Conservation (phyloP, 2,888 invertebrate species). For the Eumacrocentrus americanus region DNA sequence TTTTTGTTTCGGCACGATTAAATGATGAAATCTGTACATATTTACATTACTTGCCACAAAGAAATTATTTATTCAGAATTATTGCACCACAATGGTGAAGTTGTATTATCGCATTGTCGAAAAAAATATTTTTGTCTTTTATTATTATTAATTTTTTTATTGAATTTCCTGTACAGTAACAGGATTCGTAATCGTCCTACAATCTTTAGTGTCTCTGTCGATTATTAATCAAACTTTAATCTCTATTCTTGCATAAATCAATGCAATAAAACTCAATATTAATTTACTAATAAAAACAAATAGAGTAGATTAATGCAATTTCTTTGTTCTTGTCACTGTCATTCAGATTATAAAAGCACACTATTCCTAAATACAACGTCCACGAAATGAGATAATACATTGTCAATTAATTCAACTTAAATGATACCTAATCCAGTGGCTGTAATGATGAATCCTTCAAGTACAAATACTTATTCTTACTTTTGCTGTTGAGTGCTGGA, state of each 20-base stretch:
- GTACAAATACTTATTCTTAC: slow-evolving; percentile 24
- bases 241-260: not conserved
- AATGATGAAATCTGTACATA: slow-evolving; percentile 38
- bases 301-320: not conserved
- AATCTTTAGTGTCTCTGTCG: not conserved
- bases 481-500: slow-evolving; percentile 42
- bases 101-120: not conserved
- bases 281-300: not conserved
- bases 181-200: no score
- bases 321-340: slow-evolving; percentile 2
- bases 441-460: slow-evolving; percentile 19
- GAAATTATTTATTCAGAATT: slow-evolving; percentile 11
- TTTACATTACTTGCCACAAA: slow-evolving; percentile 41
- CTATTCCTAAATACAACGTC: not conserved
- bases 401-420: slow-evolving; percentile 8
- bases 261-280: slow-evolving; percentile 1
- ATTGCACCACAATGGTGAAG: slow-evolving; percentile 14
- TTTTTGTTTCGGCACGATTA: not conserved
- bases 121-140: not conserved
- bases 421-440: slow-evolving; percentile 23
- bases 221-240: not conserved
- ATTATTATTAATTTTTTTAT: not conserved
- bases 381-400: slow-evolving; percentile 1
- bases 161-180: no score
- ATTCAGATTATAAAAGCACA: slow-evolving; percentile 6